Base-by-base conservation (phyloP, 2,113 vertebrate genomes). In the Melanerpes aurifrons region DNA sequence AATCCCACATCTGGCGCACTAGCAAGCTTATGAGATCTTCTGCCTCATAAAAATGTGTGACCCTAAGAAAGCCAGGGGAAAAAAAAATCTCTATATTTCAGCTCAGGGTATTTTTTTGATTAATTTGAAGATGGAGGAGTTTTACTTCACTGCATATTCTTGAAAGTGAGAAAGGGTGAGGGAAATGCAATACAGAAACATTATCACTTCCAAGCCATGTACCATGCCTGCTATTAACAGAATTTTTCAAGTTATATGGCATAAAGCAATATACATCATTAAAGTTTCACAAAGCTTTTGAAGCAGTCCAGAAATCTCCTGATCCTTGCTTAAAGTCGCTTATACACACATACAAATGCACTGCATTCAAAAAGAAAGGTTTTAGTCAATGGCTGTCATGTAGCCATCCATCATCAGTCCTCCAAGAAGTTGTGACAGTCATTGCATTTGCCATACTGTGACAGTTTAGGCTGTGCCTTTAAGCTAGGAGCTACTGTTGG, bases 1-100 rank as follows among this genome's bases (percentile, higher is more conserved):
- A 92, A 74, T 96, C 66, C 71, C 89, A 94, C 93, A 97, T 97
- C 93, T 97, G 94, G 95, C 89, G 63, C n/a, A 92, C 86, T 82
- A 95, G 71, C 62, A 97, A 94, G 81, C 62, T 97, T 95, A 94
- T n/a, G 26, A 95, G 91, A 76, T 85, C 97, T 95, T 97, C 94
- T 96, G 88, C 92, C 85, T 95, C 17, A 14, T 90, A 97, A 97
- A 97, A 84, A 86, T 47, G 8, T 87, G 58, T 75, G 88, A 75
- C 73, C 29, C 50, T 57, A 92, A 69, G 71, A 96, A 95, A 94
- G 28, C 26, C 87, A 71, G 73, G 57, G 24, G 64, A 82, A 75
- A 87, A 86, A 86, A 72, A 74, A 56, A 40, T 40, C 61, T 43
- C 67, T 78, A 2, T 85, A 68, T 80, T 91, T 89, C 58, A 85